Percentiles rank a stretch among this genome's conserved stretches.
These are phyloP conservation scores for Bettongia penicillata DNA, from an alignment of 2,113 vertebrate species.

Conservation along the genomic window DNA sequence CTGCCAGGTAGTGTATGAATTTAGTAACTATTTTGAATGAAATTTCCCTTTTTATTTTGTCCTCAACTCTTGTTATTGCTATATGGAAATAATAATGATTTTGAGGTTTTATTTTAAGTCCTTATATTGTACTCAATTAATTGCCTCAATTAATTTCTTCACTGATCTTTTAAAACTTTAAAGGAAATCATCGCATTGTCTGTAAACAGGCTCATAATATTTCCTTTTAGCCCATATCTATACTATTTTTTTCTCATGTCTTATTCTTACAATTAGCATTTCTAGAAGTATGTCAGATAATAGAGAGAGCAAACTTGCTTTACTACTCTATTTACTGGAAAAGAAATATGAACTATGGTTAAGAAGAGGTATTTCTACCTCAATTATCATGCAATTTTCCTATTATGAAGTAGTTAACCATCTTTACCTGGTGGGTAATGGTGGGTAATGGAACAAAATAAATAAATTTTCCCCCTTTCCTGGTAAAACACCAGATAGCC, in stretches of 20 bases:
- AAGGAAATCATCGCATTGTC: not conserved
- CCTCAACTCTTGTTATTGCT: not conserved
- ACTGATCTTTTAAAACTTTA: not conserved
- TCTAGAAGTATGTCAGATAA: not conserved
- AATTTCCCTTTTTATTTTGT: not conserved
- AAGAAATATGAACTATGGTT: not conserved
- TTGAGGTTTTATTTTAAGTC: not conserved
- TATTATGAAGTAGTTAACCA: not conserved
- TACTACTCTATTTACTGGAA: not conserved
- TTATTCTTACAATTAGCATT: not conserved
- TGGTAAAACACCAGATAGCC: constrained; percentile 18
- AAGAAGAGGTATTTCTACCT: constrained; percentile 22
- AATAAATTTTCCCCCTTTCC: not conserved
- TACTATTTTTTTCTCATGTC: not conserved
- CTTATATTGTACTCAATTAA: not conserved
- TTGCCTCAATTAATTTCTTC: not conserved
- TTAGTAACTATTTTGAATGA: not conserved
- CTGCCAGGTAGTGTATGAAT: not conserved
- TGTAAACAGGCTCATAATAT: too few relatives aligned
- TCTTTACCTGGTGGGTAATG: not conserved
- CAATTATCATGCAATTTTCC: not conserved
- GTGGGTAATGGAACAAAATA: not conserved
- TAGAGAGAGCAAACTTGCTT: not conserved
- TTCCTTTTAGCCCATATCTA: not conserved
- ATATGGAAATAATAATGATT: not conserved